Evolutionary conservation across 2,113 vertebrate species (phyloP).

Genomic region (Phalacrocorax carbo): DNA sequence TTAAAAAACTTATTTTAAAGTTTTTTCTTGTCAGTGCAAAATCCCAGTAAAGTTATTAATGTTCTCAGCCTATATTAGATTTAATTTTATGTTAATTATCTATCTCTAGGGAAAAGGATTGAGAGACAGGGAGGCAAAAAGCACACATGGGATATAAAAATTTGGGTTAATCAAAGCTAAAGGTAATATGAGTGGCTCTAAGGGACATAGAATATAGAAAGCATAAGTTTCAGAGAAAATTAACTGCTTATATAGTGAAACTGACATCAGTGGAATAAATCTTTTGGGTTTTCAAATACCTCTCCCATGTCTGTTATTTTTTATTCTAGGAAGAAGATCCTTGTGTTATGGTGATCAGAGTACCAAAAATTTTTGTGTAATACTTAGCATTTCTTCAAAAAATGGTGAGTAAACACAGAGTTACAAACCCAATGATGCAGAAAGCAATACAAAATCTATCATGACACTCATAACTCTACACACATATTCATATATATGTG

Average conservation of each 20-base stretch:
- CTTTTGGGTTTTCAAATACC: background rate
- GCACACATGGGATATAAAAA: background rate
- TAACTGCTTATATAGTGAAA: background rate
- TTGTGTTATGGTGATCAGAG: background rate
- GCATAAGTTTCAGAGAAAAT: background rate
- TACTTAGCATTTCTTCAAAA: background rate
- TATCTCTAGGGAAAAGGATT: background rate
- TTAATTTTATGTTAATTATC: constrained; percentile 2
- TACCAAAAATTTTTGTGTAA: background rate
- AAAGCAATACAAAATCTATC: background rate
- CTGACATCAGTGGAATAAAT: background rate
- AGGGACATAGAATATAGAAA: background rate
- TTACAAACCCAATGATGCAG: background rate
- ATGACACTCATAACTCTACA: background rate
- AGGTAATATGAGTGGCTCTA: background rate
- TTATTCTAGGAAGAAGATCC: background rate
- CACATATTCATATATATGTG: background rate
- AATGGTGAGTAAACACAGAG: background rate
- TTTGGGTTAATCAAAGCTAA: constrained; percentile 9
- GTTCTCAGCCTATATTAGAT: background rate
- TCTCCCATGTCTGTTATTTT: background rate
- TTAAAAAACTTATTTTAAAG: background rate
- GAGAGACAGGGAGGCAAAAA: background rate
- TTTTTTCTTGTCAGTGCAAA: background rate
- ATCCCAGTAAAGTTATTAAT: background rate